phyloP scores from a whole-genome alignment of 2,888 invertebrate species.

The Tipula vernalis region DNA sequence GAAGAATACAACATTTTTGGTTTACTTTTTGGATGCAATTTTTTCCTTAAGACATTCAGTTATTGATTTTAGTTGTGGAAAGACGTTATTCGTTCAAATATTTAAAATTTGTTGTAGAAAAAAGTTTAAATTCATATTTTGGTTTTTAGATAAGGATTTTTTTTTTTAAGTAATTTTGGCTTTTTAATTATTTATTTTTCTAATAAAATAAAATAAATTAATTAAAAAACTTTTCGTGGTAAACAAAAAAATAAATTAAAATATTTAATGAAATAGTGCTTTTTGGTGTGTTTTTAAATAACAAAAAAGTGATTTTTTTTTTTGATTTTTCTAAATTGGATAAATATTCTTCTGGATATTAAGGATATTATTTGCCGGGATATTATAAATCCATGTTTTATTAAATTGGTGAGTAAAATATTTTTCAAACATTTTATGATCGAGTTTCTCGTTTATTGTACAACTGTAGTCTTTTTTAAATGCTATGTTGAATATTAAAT shows the following conservation, averaged over 20 bases:
- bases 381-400: neutral
- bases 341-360: neutral
- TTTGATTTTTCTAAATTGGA: neutral
- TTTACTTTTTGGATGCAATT: slow-evolving; percentile 8
- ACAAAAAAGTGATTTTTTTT: neutral
- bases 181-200: neutral
- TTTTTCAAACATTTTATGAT: neutral
- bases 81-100: neutral
- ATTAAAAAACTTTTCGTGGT: neutral
- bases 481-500: neutral
- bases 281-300: neutral
- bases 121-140: neutral
- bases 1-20: neutral
- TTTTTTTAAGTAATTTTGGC: neutral
- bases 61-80: slow-evolving; percentile 9
- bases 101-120: neutral
- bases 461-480: neutral
- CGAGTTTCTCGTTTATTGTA: neutral
- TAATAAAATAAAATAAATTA: neutral
- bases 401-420: neutral
- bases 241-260: neutral
- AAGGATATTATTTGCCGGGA: neutral
- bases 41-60: slow-evolving; percentile 6
- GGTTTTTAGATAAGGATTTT: neutral
- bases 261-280: neutral